Evolutionary conservation across 2,113 vertebrate species (phyloP), one percentile per base, ranked within the genome.

Genomic region (Choloepus hoffmanni): DNA sequence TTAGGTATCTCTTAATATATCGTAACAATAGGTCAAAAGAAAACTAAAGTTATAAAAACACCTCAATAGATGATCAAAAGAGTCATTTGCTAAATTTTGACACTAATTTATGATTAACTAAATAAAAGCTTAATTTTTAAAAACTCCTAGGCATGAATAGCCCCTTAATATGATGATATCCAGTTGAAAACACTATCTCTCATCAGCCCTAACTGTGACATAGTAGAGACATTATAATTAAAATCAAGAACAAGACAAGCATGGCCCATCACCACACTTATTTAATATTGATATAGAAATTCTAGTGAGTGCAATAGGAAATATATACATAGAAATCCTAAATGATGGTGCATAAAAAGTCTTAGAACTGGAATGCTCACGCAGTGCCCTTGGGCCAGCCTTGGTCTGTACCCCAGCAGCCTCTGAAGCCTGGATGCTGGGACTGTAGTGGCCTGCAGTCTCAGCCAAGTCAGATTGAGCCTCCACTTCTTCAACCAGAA

Each of bases 51-150:
- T 89, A 33, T 81, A 74, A 68, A 11, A 79, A 19, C 62, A 87
- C 68, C 7, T 62, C 11, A 60, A 67, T 50, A 82, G 19, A 67
- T 81, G 7, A 33, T 1, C 11, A 77, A 13, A 95, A 90, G 40
- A 89, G 7, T 1, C 58, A 48, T 73, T 73, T 85, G 26, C n/a
- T 92, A 85, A 94, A 62, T 86, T 95, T 65, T 19, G 48, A 67
- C 7, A 86, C 10, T 14, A 28, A 93, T 93, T 92, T 94, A 26
- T 89, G 16, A 91, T 96, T 82, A 95, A 85, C 18, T 72, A 88
- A 79, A 30, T 28, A 43, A 87, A 90, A 92, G 1, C 12, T 79
- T 68, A 23, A 8, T 28, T 85, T 88, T 77, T 74, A 33, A 50
- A 93, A 92, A 96, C 92, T 13, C 53, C 40, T 96, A 45, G 13